These are phyloP conservation scores for Lydus trimaculatus DNA, from an alignment of 2,888 invertebrate genomes.

Conservation along the genomic window DNA sequence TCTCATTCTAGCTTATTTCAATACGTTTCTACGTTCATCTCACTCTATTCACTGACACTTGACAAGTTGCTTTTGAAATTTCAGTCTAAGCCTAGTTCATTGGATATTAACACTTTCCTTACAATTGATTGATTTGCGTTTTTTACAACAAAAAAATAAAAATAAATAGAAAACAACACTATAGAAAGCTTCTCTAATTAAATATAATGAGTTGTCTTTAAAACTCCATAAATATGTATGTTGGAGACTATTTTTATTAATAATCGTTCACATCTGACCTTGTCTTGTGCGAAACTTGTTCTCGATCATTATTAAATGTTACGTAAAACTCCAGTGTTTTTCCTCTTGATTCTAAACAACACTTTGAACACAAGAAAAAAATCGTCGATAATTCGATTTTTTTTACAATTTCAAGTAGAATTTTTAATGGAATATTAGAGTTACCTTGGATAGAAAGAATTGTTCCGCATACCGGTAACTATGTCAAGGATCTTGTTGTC, in stretches of 20 bases:
- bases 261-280: conserved; percentile 30
- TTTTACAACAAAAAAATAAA: background rate
- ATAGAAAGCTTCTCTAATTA: background rate
- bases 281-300: conserved; percentile 43
- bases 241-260: conserved; percentile 29
- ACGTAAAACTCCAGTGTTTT: conserved; percentile 24
- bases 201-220: conserved; percentile 8
- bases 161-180: background rate
- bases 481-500: conserved; percentile 29
- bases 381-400: background rate
- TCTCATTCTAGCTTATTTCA: conserved; percentile 33
- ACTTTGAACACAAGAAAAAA: background rate
- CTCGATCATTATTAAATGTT: conserved; percentile 28
- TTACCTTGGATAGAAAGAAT: conserved; percentile 16
- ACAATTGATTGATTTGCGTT: background rate
- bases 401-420: background rate
- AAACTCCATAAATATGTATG: too few species aligned
- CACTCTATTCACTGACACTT: conserved; percentile 57
- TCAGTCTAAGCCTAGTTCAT: conserved; percentile 55
- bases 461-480: conserved; percentile 31
- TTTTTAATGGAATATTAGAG: background rate
- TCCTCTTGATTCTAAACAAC: background rate
- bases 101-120: conserved; percentile 41
- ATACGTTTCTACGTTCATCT: conserved; percentile 38
- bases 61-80: conserved; percentile 62